Base-by-base conservation (phyloP, 2,888 invertebrate species). In the Piscicola geometra region DNA sequence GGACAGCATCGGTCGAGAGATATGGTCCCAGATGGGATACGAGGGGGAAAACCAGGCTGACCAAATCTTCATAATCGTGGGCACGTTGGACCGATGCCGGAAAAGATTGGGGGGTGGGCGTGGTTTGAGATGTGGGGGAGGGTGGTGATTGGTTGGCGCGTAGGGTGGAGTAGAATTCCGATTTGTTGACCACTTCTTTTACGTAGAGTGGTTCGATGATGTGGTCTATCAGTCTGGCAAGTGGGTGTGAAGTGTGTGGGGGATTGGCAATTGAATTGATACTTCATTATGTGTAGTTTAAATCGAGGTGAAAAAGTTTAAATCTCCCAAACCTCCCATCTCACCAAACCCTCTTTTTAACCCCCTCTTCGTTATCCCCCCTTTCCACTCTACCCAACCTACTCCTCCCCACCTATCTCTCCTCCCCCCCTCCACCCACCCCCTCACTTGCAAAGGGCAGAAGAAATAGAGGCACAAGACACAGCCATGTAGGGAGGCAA, bases 131-230 rank as follows among this genome's bases (percentile, higher is more conserved):
- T 41, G 41, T 5, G 15, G 41, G 41, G 60, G 21, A 18, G 25
- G 21, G 5, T 3, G 21, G 5, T 9, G 21, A 5, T 18, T 56
- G 21, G 60, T 56, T 56, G 15, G 9, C n/a, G 5, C 60, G 60
- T 5, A 56, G 60, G 5, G 60, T 56, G n/a, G 60, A 18, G 60
- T 15, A 41, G 2, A 36, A 15, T 2, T 15, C 21, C 2, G 21
- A 41, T 71, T 2, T 74, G 30, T 68, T 74, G 30, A 47, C 21
- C 1, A 77, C 79, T 76, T 41, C 80, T 79, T 71, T 71, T 73
- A 90, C 89, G 85, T 97, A 97, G 15, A 96, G 87, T 1, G 93
- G 91, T 83, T 96, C 93, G 33, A 98, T 89, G 32, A 93, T 88
- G 60, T 90, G 89, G 85, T 94, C 93, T 75, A 96, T 87, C 83